These are phyloP conservation scores for Parambassis ranga DNA, from an alignment of 2,797 vertebrate species.

Conservation along the genomic window DNA sequence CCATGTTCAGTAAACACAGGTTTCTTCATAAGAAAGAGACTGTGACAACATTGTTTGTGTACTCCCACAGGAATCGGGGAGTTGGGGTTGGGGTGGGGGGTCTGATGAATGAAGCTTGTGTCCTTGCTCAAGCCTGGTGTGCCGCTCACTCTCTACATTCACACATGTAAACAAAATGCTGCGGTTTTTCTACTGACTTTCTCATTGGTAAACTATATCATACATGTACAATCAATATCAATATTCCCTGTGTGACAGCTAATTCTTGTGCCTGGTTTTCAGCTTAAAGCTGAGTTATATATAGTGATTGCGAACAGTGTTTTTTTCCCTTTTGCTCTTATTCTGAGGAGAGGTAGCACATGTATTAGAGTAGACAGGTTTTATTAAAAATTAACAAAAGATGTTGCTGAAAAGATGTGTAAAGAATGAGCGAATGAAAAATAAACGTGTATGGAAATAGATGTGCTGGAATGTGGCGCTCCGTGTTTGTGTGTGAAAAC, in stretches of 20 bases:
- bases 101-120: constrained; percentile 29
- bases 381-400: constrained; percentile 64
- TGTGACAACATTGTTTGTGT: constrained; percentile 5
- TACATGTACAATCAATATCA: constrained; percentile 35
- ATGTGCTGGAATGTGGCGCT: constrained; percentile 13
- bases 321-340: constrained; percentile 27
- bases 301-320: constrained; percentile 7
- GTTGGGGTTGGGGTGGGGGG: no score
- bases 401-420: constrained; percentile 64
- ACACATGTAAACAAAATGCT: constrained; percentile 33
- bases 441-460: constrained; percentile 73
- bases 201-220: constrained; percentile 19
- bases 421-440: constrained; percentile 66
- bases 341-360: constrained; percentile 54
- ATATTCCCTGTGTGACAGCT: background rate
- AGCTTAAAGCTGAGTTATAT: constrained; percentile 2
- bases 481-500: background rate
- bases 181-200: constrained; percentile 45
- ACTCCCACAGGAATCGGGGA: background rate
- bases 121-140: constrained; percentile 20
- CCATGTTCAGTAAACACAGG: constrained; percentile 13
- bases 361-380: constrained; percentile 66
- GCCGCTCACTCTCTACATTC: constrained; percentile 21
- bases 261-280: background rate
- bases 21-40: constrained; percentile 26